A percentile compares a stretch with the other conserved stretches of the same genome.
These are phyloP conservation scores for Pollicipes pollicipes DNA, from an alignment of 1,140 invertebrate genomes.

Conservation along the genomic window DNA sequence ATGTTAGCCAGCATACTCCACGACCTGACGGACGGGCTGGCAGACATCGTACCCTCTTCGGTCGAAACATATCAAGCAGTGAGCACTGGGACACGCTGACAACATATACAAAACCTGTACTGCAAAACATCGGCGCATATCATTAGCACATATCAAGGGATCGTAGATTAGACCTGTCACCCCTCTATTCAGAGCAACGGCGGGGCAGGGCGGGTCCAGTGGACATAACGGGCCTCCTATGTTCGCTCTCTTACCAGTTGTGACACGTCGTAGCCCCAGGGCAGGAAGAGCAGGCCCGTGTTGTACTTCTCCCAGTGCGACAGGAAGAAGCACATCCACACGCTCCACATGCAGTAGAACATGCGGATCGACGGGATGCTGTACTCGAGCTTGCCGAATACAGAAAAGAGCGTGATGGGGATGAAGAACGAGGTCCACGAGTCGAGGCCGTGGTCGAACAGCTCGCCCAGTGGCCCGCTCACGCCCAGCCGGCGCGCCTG, in stretches of 20 bases:
- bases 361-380: slow-evolving; percentile 43
- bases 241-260: slow-evolving; percentile 51
- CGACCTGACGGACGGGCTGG: no score
- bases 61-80: no score
- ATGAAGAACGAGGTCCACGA: slow-evolving; percentile 87
- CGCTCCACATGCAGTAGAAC: slow-evolving; percentile 68
- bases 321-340: slow-evolving; percentile 77
- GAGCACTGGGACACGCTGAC: no score
- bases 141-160: background rate
- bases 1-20: no score
- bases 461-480: slow-evolving; percentile 80
- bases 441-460: slow-evolving; percentile 98
- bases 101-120: no score
- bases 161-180: background rate
- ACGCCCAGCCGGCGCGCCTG: slow-evolving; percentile 86
- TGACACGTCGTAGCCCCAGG: slow-evolving; percentile 91
- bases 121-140: no score
- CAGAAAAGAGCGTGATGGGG: slow-evolving; percentile 74
- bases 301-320: slow-evolving; percentile 98
- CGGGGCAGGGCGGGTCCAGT: slow-evolving; percentile 8
- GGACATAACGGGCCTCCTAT: slow-evolving; percentile 5
- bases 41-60: no score
- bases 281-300: slow-evolving; percentile 81
- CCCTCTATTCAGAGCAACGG: background rate
- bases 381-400: slow-evolving; percentile 63